A percentile compares a stretch with the other conserved stretches of the same genome.
Evolutionary conservation across 2,797 vertebrate genomes (phyloP).

Genomic region (Pitangus sulphuratus): DNA sequence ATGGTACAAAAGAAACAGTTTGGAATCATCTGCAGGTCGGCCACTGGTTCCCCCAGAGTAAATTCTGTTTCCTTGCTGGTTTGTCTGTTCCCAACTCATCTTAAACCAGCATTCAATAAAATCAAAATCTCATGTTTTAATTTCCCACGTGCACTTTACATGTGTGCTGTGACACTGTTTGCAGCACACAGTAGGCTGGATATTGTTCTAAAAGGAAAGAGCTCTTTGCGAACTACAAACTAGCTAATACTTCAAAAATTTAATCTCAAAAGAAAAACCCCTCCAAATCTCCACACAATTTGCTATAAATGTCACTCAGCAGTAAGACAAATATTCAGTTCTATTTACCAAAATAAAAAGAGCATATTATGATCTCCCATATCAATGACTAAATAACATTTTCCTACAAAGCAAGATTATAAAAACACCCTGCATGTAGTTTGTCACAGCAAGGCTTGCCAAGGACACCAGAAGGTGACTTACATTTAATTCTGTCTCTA

Average conservation of each 20-base stretch:
- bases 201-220: background rate
- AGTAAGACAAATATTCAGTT: background rate
- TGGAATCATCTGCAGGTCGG: background rate
- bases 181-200: background rate
- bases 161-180: background rate
- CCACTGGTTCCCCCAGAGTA: background rate
- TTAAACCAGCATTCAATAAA: background rate
- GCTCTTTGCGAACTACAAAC: background rate
- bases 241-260: background rate
- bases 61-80: background rate
- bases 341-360: background rate
- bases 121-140: background rate
- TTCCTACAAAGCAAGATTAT: background rate
- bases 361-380: background rate
- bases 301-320: background rate
- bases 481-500: constrained; percentile 14
- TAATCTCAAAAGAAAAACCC: background rate
- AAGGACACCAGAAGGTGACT: constrained; percentile 53
- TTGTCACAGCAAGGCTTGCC: background rate
- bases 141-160: background rate
- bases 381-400: background rate
- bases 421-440: background rate
- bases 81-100: background rate
- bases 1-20: background rate
- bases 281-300: background rate